phyloP scores from a whole-genome alignment of 2,113 vertebrate species.

The Rallus limicola region DNA sequence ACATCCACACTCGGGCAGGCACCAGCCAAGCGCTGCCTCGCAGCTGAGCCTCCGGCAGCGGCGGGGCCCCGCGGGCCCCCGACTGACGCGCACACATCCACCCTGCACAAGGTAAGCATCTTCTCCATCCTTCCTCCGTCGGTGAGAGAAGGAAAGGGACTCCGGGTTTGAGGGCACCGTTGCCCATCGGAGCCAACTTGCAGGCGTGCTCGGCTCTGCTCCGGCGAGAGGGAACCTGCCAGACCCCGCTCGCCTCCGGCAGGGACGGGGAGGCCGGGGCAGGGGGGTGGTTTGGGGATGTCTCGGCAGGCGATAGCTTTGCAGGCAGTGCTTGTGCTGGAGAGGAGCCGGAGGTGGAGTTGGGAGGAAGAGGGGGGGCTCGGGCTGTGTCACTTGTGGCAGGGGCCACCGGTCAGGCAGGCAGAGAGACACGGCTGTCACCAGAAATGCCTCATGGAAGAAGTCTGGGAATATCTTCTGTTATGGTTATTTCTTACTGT shows the following conservation, averaged over 20 bases:
- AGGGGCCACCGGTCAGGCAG: not conserved
- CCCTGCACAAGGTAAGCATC: slow-evolving; percentile 58
- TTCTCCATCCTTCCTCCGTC: not conserved
- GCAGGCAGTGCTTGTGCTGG: not conserved
- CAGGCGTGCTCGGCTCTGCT: not conserved
- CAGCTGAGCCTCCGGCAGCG: not conserved
- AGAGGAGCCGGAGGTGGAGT: not conserved
- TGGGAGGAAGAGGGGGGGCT: not conserved
- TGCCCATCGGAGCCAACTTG: not conserved
- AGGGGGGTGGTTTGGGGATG: not conserved
- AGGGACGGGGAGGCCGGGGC: not conserved
- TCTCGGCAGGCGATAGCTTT: not conserved
- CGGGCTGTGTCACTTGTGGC: slow-evolving; percentile 13
- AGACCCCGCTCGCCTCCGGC: too few relatives aligned
- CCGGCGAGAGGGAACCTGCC: not conserved
- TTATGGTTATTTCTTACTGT: not conserved
- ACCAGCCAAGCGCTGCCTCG: slow-evolving; percentile 24
- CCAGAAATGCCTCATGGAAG: not conserved
- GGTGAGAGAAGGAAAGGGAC: accelerated
- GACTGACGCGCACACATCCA: not conserved
- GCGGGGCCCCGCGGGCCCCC: not conserved
- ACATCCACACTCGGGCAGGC: slow-evolving; percentile 62
- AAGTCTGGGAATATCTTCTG: not conserved
- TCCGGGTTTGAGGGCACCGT: not conserved
- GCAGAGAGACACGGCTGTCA: not conserved